Evolutionary conservation across 2,888 invertebrate genomes (phyloP), one percentile per base, ranked within the genome.

Genomic region (Eledona agricola): DNA sequence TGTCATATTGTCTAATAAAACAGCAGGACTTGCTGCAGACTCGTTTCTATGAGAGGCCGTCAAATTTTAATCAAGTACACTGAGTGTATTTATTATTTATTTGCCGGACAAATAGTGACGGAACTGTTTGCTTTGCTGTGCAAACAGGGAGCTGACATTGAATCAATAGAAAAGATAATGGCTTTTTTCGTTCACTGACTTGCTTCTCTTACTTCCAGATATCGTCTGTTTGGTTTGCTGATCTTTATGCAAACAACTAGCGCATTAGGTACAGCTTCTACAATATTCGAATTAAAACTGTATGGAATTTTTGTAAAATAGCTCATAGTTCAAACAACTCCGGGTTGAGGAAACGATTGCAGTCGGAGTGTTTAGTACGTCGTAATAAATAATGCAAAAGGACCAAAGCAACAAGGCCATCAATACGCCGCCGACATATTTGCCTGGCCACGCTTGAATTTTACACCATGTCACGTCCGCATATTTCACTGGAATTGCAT

Each of bases 131-230:
- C 34, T 16, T 10, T 17, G 17, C 43, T 31, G 22, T 34, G 11
- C 17, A 45, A 45, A 45, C 15, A 45, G 25, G 23, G 34, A 45
- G 34, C 34, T 34, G 34, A 25, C 45, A 25, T 45, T 45, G 22
- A 45, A 45, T 34, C 45, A 34, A 45, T 45, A 45, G 34, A 22
- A 11, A 45, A 25, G 25, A 45, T 45, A 34, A 45, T 34, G 23
- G 34, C 34, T 34, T 45, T 45, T 45, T 26, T 10, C 16, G 7
- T 23, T 9, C 16, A 20, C 16, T 17, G 25, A 10, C 9, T 11
- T 7, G 7, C 9, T 25, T 11, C 7, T 7, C 25, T n/a, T n/a
- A n/a, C n/a, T n/a, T n/a, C 7, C 25, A 7, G 9, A n/a, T 22
- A 22, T 22, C 5, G 22, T 22, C 22, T 22, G n/a, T n/a, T n/a